phyloP scores from a whole-genome alignment of 2,888 invertebrate genomes.

The Thymelicus acteon region DNA sequence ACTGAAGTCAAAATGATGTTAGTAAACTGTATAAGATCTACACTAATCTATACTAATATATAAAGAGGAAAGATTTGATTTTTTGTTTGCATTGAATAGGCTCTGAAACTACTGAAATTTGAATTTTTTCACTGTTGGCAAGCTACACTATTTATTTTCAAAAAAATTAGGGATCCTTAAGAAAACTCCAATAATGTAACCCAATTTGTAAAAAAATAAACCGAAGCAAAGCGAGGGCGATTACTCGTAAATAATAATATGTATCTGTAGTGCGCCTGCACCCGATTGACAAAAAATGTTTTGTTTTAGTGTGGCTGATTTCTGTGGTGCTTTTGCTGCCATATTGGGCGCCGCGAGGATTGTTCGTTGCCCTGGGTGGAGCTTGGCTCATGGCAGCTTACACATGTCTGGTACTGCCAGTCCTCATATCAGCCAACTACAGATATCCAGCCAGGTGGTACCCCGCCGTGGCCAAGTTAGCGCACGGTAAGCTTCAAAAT shows the following conservation, averaged over 20 bases:
- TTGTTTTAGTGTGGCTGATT: constrained; percentile 87
- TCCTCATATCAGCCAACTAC: constrained; percentile 89
- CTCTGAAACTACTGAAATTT: no score
- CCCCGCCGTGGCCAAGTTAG: constrained; percentile 80
- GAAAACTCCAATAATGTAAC: no score
- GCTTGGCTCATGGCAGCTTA: constrained; percentile 87
- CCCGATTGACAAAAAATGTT: constrained; percentile 8
- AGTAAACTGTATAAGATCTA: background rate
- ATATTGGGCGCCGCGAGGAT: constrained; percentile 85
- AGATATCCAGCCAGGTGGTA: constrained; percentile 87
- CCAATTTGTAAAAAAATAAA: no score
- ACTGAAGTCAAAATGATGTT: constrained; percentile 5
- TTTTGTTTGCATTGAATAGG: no score
- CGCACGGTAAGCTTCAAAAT: constrained; percentile 78
- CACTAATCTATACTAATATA: no score
- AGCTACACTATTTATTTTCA: no score
- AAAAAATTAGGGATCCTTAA: no score
- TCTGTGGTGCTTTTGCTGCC: constrained; percentile 88
- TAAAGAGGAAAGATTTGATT: no score
- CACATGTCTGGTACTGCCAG: constrained; percentile 87
- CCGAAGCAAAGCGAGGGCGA: no score
- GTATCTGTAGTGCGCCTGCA: background rate
- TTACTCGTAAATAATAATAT: background rate
- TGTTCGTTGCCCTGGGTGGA: constrained; percentile 86
- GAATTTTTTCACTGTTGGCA: no score